Evolutionary conservation across 2,888 invertebrate species (phyloP), one percentile per base, ranked within the genome.

Genomic region (Bhutanitis thaidina): DNA sequence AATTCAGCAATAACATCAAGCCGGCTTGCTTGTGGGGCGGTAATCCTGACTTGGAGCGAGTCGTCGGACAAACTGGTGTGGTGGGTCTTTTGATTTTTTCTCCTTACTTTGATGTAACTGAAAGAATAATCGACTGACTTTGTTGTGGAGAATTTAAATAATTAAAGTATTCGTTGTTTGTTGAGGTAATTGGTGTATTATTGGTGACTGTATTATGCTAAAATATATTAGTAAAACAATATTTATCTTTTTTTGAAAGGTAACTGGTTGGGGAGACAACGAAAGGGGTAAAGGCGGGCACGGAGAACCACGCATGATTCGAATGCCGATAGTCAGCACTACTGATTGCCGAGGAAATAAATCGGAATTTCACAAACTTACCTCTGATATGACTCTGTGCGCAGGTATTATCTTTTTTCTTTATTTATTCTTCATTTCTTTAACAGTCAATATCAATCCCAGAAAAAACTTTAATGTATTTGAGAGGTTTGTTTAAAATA

Each of bases 221-320:
- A 20, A 20, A 3, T 2, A 20, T 20, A 20, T 20, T 3, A 20
- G 5, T 20, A 20, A 20, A 20, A 20, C 5, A 20, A 20, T 8
- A 7, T 7, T 7, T 27, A 27, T 8, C 10, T 34, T 27, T 32
- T 2, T 49, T 12, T 16, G 48, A 3, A 53, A 90, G 74, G 90
- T 92, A 5, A 90, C 92, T 0, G 92, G 93, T 8, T 93, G 93
- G 93, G 92, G 92, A 5, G 79, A 77, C 9, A 90, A 88, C 45
- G 91, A 90, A 57, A 56, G 69, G 0, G 90, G 90, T 0, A 69
- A 77, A 0, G 76, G 74, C 1, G 81, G 85, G 13, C 77, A 80
- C 32, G 83, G 86, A 0, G 90, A 90, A 55, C 92, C 92, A 0
- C 83, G 88, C 20, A 84, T 90, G 74, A 83, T 86, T 1, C 78